Conservation (phyloP, 1,140 invertebrate genomes). For the Acromyrmex charruanus region DNA sequence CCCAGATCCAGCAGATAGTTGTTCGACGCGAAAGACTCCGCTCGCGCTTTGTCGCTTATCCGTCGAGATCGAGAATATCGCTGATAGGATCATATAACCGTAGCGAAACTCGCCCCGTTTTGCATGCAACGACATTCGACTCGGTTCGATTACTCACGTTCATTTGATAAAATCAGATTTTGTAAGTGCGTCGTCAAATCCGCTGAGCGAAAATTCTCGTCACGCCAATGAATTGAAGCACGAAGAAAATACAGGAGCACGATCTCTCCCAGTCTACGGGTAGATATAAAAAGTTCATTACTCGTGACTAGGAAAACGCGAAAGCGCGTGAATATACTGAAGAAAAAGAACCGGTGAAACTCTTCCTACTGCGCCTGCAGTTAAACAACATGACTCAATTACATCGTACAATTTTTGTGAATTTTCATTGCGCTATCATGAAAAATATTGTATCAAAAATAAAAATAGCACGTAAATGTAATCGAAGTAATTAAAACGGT, state of each 20-base stretch:
- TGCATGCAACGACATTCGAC: conserved; percentile 6
- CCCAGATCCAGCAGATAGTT: neutral
- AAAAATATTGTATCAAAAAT: neutral
- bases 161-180: conserved; percentile 43
- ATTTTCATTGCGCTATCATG: neutral
- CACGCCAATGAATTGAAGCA: neutral
- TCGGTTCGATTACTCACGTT: conserved; percentile 47
- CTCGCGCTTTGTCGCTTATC: conserved; percentile 28
- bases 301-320: conserved; percentile 24
- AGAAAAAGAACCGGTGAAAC: neutral
- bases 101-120: conserved; percentile 18
- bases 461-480: neutral
- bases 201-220: neutral
- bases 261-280: neutral
- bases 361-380: neutral
- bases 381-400: conserved; percentile 3
- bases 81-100: conserved; percentile 27
- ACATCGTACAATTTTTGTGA: neutral
- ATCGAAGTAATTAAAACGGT: neutral
- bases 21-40: conserved; percentile 1
- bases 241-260: neutral
- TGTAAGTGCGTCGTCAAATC: conserved; percentile 28
- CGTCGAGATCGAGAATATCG: conserved; percentile 20
- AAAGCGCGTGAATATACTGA: conserved; percentile 16
- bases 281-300: conserved; percentile 38